Base-by-base conservation (phyloP, 2,113 vertebrate species). In the Sander vitreus region DNA sequence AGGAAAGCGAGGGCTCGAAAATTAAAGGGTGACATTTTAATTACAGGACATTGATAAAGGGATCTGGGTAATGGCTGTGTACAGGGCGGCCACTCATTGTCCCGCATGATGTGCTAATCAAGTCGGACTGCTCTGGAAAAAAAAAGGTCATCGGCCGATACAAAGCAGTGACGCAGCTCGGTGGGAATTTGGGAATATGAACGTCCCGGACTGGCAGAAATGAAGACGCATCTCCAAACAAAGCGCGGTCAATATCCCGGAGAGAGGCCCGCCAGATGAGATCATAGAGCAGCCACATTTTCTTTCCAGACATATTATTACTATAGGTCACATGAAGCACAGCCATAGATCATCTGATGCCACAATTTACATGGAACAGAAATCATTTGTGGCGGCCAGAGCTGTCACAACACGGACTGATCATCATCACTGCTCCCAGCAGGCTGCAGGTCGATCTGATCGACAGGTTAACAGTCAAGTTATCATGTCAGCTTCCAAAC, bases 1-100 rank as follows among this genome's bases (percentile, higher is more conserved):
- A 92, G 96, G 85, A 75, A 94, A 89, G 92, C 93, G 83, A 88
- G 88, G 94, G 95, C 93, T 96, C 90, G 94, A 95, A 96, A 97
- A 97, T 97, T 94, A 97, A 97, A 96, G 92, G 94, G 93, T 97
- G 97, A 97, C 97, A 97, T 96, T 97, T 97, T 97, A 97, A 97
- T 97, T 97, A 97, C 97, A 96, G 96, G 96, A 96, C 96, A 96
- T 96, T 96, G 97, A 97, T 96, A 96, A 96, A 96, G 93, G 95
- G 91, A 95, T 91, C 84, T 84, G 85, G 94, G 92, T 91, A 90
- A 95, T 86, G 91, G 94, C 91, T 85, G 94, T 91, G 91, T 87
- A 94, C 94, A 80, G 93, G 91, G 87, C 83, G 78, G 90, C 76
- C 94, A 54, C 93, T 78, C 94, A 67, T 85, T 64, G 88, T 89